A percentile compares a stretch with the other conserved stretches of the same genome.
Evolutionary conservation across 2,113 vertebrate genomes (phyloP).

Genomic region (Pomatostomus ruficeps): DNA sequence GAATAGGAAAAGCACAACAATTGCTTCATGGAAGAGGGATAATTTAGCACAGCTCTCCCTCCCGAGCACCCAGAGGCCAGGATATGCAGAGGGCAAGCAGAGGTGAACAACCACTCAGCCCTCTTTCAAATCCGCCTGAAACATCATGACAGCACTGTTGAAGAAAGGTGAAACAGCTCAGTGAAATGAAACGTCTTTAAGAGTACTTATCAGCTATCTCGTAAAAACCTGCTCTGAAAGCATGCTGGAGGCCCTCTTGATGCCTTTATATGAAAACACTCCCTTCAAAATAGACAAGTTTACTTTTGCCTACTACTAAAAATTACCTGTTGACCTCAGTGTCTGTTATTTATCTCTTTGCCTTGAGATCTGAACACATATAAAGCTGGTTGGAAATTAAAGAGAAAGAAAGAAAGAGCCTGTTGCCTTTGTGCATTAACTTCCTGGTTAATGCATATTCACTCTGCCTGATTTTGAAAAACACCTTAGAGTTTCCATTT

Average conservation of each 20-base stretch:
- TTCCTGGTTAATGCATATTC: not conserved
- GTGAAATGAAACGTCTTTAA: not conserved
- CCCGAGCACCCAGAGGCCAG: not conserved
- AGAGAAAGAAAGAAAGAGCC: not conserved
- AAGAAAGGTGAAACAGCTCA: not conserved
- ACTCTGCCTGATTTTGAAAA: not conserved
- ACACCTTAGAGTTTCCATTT: not conserved
- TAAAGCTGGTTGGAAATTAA: not conserved
- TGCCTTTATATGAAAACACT: not conserved
- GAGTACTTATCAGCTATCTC: not conserved
- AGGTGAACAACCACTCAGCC: not conserved
- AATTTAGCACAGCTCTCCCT: not conserved
- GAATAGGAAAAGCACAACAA: not conserved
- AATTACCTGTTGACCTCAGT: not conserved
- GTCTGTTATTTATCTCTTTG: not conserved
- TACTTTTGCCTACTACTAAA: not conserved
- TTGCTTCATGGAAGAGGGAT: not conserved
- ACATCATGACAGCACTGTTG: not conserved
- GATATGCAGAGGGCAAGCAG: not conserved
- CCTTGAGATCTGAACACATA: not conserved
- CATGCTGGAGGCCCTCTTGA: not conserved
- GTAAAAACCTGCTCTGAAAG: not conserved
- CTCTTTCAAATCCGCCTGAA: not conserved
- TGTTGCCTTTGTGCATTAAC: not conserved
- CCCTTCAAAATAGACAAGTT: not conserved